A percentile compares a stretch with the other conserved stretches of the same genome.
Conservation (phyloP, 2,797 vertebrate genomes). For the Falco novaeseelandiae region DNA sequence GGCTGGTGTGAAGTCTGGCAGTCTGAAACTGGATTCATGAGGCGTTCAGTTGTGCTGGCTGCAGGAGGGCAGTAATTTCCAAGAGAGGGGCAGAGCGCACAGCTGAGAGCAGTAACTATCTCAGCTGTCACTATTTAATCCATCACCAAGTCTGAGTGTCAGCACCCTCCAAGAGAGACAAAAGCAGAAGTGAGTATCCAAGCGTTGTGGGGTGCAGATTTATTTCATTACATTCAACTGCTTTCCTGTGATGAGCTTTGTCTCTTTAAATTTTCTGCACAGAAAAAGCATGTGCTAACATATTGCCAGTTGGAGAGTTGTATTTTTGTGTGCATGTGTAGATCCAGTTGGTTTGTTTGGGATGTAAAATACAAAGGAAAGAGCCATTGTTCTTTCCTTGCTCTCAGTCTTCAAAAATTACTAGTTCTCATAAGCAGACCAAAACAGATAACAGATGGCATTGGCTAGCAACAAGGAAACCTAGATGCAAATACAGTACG, state of each 20-base stretch:
- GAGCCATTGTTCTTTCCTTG: conserved; percentile 27
- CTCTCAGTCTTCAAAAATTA: conserved; percentile 28
- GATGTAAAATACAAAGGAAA: conserved; percentile 8
- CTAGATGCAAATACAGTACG: conserved; percentile 40
- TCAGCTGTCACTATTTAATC: conserved; percentile 29
- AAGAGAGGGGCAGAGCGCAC: background rate
- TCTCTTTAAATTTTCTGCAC: conserved; percentile 55
- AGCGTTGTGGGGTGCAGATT: conserved; percentile 15
- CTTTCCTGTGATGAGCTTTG: background rate
- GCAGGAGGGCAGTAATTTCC: conserved; percentile 53
- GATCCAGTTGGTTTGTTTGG: background rate
- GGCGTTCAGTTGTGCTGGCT: conserved; percentile 11
- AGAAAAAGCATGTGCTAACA: background rate
- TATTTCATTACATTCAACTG: conserved; percentile 52
- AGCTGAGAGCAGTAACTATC: conserved; percentile 38
- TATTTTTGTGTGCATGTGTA: background rate
- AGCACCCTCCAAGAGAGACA: conserved; percentile 41
- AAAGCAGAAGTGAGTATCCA: background rate
- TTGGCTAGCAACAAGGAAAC: conserved; percentile 41
- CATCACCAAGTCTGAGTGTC: conserved; percentile 4
- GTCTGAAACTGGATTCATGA: background rate
- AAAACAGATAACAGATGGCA: conserved; percentile 67
- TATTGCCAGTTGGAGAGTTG: background rate
- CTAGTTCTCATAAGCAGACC: conserved; percentile 18
- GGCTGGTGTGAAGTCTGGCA: background rate